Conservation (phyloP, 2,113 vertebrate species). For the Malurus melanocephalus region DNA sequence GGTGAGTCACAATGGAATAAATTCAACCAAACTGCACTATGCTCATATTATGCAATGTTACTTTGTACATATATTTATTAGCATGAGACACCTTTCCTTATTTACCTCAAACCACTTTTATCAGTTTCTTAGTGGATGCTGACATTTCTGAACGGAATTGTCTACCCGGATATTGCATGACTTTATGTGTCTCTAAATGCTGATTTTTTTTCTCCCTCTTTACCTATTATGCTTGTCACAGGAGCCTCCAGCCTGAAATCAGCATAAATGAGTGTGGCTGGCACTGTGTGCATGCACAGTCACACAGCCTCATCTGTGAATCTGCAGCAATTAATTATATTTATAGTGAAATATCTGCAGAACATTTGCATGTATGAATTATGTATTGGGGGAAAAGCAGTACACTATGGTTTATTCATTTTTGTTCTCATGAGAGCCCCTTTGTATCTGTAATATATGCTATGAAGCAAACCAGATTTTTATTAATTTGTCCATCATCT, state of each 20-base stretch:
- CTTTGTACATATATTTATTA: conserved; percentile 32
- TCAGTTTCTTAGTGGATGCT: conserved; percentile 53
- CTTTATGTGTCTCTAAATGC: conserved; percentile 43
- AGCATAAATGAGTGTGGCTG: conserved; percentile 71
- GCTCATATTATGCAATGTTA: background rate
- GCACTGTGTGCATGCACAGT: conserved; percentile 65
- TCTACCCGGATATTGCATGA: conserved; percentile 46
- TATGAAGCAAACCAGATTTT: conserved; percentile 31
- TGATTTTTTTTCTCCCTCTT: conserved; percentile 9
- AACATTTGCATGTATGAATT: conserved; percentile 66
- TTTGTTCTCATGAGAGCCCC: conserved; percentile 15
- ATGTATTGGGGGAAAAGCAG: conserved; percentile 46
- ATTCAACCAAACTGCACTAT: background rate
- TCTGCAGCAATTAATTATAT: conserved; percentile 70
- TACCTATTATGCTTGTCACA: conserved; percentile 56
- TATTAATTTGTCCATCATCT: conserved; percentile 42
- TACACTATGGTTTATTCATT: conserved; percentile 38
- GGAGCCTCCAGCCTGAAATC: conserved; percentile 67
- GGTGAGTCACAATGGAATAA: conserved; percentile 11
- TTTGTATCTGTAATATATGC: conserved; percentile 36
- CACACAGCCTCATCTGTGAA: conserved; percentile 68
- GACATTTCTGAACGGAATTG: conserved; percentile 46
- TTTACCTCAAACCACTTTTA: conserved; percentile 50
- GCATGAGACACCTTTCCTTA: conserved; percentile 17
- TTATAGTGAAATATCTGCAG: conserved; percentile 66